Conservation (phyloP, 2,113 vertebrate species). For the Spheniscus mendiculus region DNA sequence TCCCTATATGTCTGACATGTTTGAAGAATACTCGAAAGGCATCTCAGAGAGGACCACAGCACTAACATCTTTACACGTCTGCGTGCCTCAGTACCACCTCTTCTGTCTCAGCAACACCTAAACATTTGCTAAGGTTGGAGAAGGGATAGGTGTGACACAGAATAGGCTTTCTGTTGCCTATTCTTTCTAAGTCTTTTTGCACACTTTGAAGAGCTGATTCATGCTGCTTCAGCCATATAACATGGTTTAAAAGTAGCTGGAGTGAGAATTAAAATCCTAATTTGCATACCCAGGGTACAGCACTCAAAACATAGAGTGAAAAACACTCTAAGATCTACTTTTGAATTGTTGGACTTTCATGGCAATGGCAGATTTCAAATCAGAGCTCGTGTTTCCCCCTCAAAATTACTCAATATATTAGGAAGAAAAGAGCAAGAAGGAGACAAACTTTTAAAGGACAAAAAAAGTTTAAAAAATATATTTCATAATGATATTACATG, state of each 20-base stretch:
- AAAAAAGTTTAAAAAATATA: background rate
- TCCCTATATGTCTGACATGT: background rate
- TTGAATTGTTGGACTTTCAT: background rate
- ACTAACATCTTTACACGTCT: background rate
- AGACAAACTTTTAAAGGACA: background rate
- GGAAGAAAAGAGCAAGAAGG: background rate
- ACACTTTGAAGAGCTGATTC: background rate
- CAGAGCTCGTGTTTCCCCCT: background rate
- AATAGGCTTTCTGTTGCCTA: background rate
- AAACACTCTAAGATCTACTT: background rate
- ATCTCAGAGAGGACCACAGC: background rate
- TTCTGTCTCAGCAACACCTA: background rate
- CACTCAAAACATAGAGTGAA: background rate
- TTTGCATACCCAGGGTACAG: background rate
- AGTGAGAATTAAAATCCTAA: background rate
- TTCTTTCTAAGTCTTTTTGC: background rate
- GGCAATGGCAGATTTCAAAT: background rate
- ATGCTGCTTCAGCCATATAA: background rate
- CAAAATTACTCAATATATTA: background rate
- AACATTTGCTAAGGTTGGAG: background rate
- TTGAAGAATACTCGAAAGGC: background rate
- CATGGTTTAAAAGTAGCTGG: background rate
- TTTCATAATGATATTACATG: background rate
- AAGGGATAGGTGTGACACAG: fast-evolving
- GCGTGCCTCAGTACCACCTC: background rate